Evolutionary conservation across 1,140 invertebrate genomes (phyloP), one percentile per base, ranked within the genome.

Genomic region (Hylaeus volcanicus): DNA sequence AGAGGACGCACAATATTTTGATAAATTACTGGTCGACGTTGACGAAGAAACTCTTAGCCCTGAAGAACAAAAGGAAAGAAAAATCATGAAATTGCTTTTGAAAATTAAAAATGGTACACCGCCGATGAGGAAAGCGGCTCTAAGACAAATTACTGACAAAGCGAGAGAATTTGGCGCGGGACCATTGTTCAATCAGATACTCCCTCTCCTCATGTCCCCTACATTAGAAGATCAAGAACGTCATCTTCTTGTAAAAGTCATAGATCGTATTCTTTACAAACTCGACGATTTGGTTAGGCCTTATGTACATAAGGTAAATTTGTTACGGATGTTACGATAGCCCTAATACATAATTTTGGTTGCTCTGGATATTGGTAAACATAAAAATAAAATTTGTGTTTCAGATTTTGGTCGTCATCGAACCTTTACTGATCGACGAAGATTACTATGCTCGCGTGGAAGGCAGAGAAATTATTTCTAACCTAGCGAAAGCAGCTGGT

Each of bases 41-140:
- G 99, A 99, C 93, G 99, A 99, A 94, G 98, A 99, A 89, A 94
- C 96, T 0, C 94, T 99, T 15, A 97, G 97, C 76, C 98, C 98
- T 1, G 99, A 99, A 90, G 99, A 99, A 90, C 96, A 98, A 81
- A 99, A 99, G 91, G 99, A 99, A 93, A 94, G 99, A 15, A 99
- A 99, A 93, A 99, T 99, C 43, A 99, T 99, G 99, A 99, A 99
- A 90, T 94, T 99, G 3, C 91, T 99, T 73, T 93, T 99, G 56
- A 99, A 99, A 93, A 99, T 99, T 68, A 99, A 99, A 94, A 99
- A 99, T 92, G 99, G 99, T 14, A 99, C 99, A 6, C 99, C 99
- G 26, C 99, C 99, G 0, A 99, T 99, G 98, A 95, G 99, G 81
- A 99, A 99, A 94, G 98, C 98, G 12, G 98, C 98, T 3, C 92